Evolutionary conservation across 2,797 vertebrate species (phyloP).

Genomic region (Scomberomorus guttatus): DNA sequence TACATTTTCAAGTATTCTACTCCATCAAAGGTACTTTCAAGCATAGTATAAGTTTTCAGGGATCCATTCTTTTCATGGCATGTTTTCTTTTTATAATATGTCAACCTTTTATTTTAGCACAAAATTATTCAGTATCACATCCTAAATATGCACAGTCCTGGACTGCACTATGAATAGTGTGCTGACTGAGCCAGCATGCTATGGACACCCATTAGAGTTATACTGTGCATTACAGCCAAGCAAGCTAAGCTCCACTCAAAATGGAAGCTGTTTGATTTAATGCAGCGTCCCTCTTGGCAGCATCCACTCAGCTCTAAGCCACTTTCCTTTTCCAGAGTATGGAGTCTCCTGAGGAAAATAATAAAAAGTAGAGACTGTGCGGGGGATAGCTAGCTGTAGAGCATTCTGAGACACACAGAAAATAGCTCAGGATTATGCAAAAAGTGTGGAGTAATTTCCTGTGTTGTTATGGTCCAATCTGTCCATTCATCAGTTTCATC

Average conservation of each 20-base stretch:
- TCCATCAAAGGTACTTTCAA: not conserved
- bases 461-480: not conserved
- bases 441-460: not conserved
- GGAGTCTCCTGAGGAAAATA: constrained; percentile 20
- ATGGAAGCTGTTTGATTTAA: constrained; percentile 48
- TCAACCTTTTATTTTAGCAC: too few relatives aligned
- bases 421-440: not conserved
- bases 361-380: not conserved
- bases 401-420: not conserved
- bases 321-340: constrained; percentile 27
- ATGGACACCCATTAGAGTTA: constrained; percentile 35
- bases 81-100: too few relatives aligned
- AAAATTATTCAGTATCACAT: not conserved
- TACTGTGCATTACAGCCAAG: constrained; percentile 35
- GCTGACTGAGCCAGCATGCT: constrained; percentile 14
- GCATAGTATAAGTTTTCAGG: not conserved
- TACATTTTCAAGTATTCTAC: too few relatives aligned
- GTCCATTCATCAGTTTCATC: not conserved
- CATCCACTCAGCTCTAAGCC: constrained; percentile 51
- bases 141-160: not conserved
- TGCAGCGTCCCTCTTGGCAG: constrained; percentile 42
- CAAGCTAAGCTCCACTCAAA: constrained; percentile 29
- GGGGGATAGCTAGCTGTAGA: not conserved
- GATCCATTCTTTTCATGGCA: not conserved
- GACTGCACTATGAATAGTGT: not conserved